Base-by-base conservation (phyloP, 2,888 invertebrate species). In the Sepiola atlantica region DNA sequence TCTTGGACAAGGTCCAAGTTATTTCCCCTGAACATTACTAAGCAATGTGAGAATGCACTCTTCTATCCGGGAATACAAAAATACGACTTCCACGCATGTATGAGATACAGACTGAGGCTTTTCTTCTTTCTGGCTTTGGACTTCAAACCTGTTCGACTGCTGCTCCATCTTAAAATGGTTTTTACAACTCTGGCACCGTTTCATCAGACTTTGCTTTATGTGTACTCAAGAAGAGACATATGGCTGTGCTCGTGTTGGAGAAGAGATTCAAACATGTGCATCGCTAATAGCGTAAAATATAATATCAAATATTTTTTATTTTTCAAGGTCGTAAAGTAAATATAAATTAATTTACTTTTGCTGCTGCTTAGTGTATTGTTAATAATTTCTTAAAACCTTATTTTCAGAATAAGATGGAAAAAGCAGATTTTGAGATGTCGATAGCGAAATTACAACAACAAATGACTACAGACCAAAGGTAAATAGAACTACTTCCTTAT, bases 371-470 rank as follows among this genome's bases (percentile, higher is more conserved):
- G 8, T n/a, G 12, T 77, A 32, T 77, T n/a, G 32, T 32, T 77
- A n/a, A 77, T 77, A 32, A 77, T n/a, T 77, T 77, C n/a, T 0
- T 77, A 77, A 77, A 77, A n/a, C 12, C 10, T 0, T 61, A 1
- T 61, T 61, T 61, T 92, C 94, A 97, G 97, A 95, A 96, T 94
- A 96, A 96, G 94, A 94, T 97, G 93, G 96, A 96, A 94, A 97
- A 97, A 94, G 96, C 96, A 91, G 97, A 97, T 94, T 97, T 96
- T 96, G 97, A 97, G 94, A 97, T 97, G 94, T 97, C 97, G 94
- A 93, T 97, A 21, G 95, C 96, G 90, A 96, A 96, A 94, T 96
- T 97, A 90, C 97, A 97, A 95, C 97, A 97, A 94, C 97, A 97
- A 94, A 96, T 97, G 93, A 97, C 97, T 55, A 96, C 97, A 91